Evolutionary conservation across 1,140 invertebrate genomes (phyloP).

Genomic region (Drosophila sechellia): DNA sequence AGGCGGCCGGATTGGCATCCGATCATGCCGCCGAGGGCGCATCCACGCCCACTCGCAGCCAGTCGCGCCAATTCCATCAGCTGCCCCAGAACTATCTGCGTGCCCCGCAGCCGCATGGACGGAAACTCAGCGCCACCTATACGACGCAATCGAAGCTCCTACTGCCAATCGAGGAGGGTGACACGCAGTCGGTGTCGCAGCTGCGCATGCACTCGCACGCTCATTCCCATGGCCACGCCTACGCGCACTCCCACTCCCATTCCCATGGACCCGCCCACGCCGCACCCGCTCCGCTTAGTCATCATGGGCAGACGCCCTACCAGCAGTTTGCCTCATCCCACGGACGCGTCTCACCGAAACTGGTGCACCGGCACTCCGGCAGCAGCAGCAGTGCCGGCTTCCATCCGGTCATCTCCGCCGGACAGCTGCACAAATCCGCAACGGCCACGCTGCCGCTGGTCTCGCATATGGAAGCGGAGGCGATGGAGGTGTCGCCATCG

Average conservation of each 20-base stretch:
- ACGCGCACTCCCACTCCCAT: slow-evolving; percentile 44
- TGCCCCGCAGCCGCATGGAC: slow-evolving; percentile 72
- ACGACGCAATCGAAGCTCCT: slow-evolving; percentile 81
- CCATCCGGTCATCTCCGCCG: slow-evolving; percentile 37
- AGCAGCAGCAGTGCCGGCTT: slow-evolving; percentile 76
- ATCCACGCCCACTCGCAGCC: slow-evolving; percentile 79
- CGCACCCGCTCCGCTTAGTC: slow-evolving; percentile 16
- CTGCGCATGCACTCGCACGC: slow-evolving; percentile 76
- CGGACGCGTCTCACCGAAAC: slow-evolving; percentile 78
- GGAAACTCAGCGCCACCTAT: slow-evolving; percentile 83
- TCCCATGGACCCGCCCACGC: slow-evolving; percentile 33
- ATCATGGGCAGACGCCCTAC: slow-evolving; percentile 61
- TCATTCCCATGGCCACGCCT: slow-evolving; percentile 46
- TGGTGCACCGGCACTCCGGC: slow-evolving; percentile 80
- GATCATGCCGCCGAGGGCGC: slow-evolving; percentile 76
- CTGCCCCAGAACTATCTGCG: slow-evolving; percentile 84
- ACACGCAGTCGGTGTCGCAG: slow-evolving; percentile 80
- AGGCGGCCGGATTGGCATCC: slow-evolving; percentile 60
- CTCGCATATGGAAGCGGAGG: slow-evolving; percentile 68
- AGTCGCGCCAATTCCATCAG: slow-evolving; percentile 86
- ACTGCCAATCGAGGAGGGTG: slow-evolving; percentile 83
- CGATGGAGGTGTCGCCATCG: slow-evolving; percentile 76
- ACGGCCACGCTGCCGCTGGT: slow-evolving; percentile 81
- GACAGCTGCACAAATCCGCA: slow-evolving; percentile 81
- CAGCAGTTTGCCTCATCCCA: slow-evolving; percentile 72